These are phyloP conservation scores for Spodoptera exigua DNA, from an alignment of 2,888 invertebrate genomes.

Conservation along the genomic window DNA sequence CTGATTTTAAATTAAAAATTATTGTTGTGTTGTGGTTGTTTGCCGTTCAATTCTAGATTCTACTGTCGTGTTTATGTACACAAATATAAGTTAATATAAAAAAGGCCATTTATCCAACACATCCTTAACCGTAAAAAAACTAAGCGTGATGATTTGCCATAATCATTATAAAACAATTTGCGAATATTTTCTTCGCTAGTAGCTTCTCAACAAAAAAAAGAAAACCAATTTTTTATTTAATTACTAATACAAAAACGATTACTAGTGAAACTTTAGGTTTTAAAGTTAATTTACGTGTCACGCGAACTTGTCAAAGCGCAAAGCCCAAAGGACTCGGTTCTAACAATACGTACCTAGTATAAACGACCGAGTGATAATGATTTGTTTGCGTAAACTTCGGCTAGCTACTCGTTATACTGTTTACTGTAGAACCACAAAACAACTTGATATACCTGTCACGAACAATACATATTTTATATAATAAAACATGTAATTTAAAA, in stretches of 20 bases:
- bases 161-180: neutral
- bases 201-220: conserved; percentile 18
- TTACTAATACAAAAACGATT: conserved; percentile 21
- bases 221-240: conserved; percentile 22
- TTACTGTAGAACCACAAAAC: conserved; percentile 14
- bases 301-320: conserved; percentile 44
- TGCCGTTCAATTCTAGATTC: too few relatives aligned
- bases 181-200: neutral
- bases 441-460: too few relatives aligned
- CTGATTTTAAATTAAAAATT: too few relatives aligned
- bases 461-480: too few relatives aligned
- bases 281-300: conserved; percentile 48
- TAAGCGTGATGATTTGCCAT: neutral
- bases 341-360: conserved; percentile 19
- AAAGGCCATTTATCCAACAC: too few relatives aligned
- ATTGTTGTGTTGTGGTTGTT: too few relatives aligned
- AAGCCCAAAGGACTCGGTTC: conserved; percentile 27
- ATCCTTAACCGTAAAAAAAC: too few relatives aligned
- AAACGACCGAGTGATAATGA: conserved; percentile 33
- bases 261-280: conserved; percentile 44
- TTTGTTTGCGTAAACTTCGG: conserved; percentile 36
- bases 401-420: conserved; percentile 22
- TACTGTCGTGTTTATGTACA: too few relatives aligned
- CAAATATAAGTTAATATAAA: too few relatives aligned
- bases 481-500: too few relatives aligned